Percentiles rank a stretch among this genome's conserved stretches.
Conservation (phyloP, 2,888 invertebrate genomes). For the Syrphus vitripennis region DNA sequence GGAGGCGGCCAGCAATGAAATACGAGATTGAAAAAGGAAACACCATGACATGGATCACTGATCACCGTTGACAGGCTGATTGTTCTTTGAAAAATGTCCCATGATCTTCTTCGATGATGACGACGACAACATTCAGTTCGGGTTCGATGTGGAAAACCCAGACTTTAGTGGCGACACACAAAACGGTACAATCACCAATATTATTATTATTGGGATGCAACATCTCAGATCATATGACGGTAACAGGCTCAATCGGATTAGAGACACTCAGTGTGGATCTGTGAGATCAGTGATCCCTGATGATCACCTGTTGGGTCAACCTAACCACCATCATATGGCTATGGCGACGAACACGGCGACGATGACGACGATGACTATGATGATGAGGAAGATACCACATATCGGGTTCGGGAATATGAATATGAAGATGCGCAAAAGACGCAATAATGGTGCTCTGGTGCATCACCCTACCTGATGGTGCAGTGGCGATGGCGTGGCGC, state of each 20-base stretch:
- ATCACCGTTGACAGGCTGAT: conserved; percentile 68
- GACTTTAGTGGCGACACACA: conserved; percentile 59
- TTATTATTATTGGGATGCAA: conserved; percentile 56
- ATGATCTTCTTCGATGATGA: background rate
- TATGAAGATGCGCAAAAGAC: conserved; percentile 65
- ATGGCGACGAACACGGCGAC: conserved; percentile 72
- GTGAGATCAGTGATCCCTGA: conserved; percentile 51
- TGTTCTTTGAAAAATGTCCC: conserved; percentile 60
- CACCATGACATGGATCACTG: conserved; percentile 70
- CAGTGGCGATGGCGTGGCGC: conserved; percentile 78
- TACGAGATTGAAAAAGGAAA: conserved; percentile 61
- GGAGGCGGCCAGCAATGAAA: conserved; percentile 52
- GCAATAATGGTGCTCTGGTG: conserved; percentile 5
- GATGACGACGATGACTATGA: conserved; percentile 40
- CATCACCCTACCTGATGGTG: conserved; percentile 61
- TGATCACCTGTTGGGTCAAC: conserved; percentile 65
- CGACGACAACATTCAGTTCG: background rate
- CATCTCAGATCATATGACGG: conserved; percentile 48
- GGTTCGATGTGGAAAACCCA: background rate
- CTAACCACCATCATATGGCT: conserved; percentile 2
- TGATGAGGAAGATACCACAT: conserved; percentile 47
- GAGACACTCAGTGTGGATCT: conserved; percentile 36
- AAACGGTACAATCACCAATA: conserved; percentile 58
- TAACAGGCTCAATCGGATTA: conserved; percentile 49
- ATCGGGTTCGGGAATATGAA: conserved; percentile 64